phyloP scores from a whole-genome alignment of 2,113 vertebrate species.

The Notechis scutatus region DNA sequence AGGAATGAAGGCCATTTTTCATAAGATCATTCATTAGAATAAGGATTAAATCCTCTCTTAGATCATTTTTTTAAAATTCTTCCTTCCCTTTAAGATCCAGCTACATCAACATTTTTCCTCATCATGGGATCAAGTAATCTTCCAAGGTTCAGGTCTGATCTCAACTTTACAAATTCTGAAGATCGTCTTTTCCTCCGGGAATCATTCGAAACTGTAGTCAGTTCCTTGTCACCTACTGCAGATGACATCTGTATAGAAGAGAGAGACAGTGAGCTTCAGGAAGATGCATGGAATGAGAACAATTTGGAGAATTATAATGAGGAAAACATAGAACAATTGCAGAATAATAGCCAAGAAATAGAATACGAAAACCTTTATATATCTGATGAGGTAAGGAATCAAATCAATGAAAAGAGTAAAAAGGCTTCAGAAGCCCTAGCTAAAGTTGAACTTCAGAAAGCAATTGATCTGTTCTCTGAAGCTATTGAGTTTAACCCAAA shows the following conservation, averaged over 20 bases:
- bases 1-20: constrained; percentile 13
- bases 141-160: background rate
- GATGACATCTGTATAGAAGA: background rate
- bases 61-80: background rate
- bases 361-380: background rate
- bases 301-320: constrained; percentile 1
- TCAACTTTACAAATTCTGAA: constrained; percentile 14
- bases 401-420: constrained; percentile 14
- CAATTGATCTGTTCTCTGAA: constrained; percentile 78
- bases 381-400: background rate
- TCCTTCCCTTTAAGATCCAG: constrained; percentile 9
- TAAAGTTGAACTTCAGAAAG: constrained; percentile 76
- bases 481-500: constrained; percentile 82
- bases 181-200: constrained; percentile 8
- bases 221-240: background rate
- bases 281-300: background rate
- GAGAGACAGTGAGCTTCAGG: background rate
- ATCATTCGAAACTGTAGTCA: background rate
- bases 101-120: background rate
- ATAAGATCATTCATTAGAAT: background rate
- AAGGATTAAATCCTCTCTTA: constrained; percentile 11
- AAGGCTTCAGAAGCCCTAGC: constrained; percentile 10
- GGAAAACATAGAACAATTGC: background rate
- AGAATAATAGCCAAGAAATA: background rate
- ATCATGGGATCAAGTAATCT: constrained; percentile 11